These are phyloP conservation scores for Aulostomus chinensis DNA, from an alignment of 2,797 vertebrate genomes.

Conservation along the genomic window DNA sequence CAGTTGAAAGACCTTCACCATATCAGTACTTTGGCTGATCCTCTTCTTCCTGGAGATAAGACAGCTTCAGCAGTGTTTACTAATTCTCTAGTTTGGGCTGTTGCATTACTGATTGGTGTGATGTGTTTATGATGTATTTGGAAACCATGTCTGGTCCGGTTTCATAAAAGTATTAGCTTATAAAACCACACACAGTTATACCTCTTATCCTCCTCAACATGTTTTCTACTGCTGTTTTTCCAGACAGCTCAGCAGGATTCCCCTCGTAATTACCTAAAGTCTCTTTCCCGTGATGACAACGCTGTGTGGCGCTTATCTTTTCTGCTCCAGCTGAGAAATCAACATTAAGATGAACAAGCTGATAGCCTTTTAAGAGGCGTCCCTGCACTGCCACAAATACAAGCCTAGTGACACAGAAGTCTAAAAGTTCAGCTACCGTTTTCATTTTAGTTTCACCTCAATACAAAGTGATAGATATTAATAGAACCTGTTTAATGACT, in stretches of 20 bases:
- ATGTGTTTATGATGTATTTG: background rate
- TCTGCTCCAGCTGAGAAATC: conserved; percentile 27
- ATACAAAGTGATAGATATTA: conserved; percentile 45
- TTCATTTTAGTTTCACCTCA: conserved; percentile 24
- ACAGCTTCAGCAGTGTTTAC: background rate
- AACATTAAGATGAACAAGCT: conserved; percentile 52
- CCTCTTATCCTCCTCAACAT: conserved; percentile 1
- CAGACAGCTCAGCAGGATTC: conserved; percentile 38
- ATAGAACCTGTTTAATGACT: conserved; percentile 57
- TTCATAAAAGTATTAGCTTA: background rate
- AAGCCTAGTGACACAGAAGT: no score
- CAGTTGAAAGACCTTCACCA: no score
- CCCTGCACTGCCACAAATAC: no score
- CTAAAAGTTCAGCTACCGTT: conserved; percentile 1
- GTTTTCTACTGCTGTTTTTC: conserved; percentile 5
- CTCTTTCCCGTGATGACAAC: conserved; percentile 10
- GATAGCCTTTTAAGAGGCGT: conserved; percentile 35
- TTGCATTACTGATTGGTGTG: no score
- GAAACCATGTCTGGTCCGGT: background rate
- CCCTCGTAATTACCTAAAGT: conserved; percentile 40
- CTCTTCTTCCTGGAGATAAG: no score
- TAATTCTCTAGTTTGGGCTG: no score
- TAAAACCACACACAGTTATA: background rate
- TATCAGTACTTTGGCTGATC: no score
- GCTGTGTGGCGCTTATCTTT: conserved; percentile 31